phyloP scores from a whole-genome alignment of 2,113 vertebrate species.

The Epinephelus cyanopodus region DNA sequence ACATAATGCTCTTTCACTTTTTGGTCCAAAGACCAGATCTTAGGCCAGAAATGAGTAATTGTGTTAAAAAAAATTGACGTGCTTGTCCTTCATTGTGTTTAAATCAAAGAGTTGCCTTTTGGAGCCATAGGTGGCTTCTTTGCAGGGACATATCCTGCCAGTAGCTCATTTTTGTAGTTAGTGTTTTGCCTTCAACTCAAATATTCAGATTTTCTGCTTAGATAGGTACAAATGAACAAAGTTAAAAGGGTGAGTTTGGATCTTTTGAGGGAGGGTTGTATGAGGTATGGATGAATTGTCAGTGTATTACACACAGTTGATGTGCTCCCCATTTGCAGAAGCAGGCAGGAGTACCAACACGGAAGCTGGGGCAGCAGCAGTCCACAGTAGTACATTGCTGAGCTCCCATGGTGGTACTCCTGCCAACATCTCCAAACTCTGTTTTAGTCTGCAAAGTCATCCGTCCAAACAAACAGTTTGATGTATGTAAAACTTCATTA shows the following conservation, averaged over 20 bases:
- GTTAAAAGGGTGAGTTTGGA: no score
- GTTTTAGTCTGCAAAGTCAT: neutral
- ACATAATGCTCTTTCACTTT: neutral
- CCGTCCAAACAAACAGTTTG: neutral
- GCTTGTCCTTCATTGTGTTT: neutral
- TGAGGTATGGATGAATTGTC: no score
- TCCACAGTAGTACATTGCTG: no score
- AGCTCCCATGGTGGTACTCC: no score
- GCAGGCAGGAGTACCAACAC: no score
- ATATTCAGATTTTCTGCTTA: no score
- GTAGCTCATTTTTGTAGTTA: neutral
- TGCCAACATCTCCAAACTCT: no score
- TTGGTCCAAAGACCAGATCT: neutral
- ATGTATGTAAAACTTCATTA: neutral
- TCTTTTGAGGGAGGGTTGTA: no score
- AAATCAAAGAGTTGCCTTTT: neutral
- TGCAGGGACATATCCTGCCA: neutral
- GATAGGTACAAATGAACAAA: no score
- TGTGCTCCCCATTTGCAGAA: no score
- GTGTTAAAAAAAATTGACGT: neutral
- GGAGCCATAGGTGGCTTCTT: neutral
- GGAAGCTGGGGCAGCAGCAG: no score
- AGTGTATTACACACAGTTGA: no score
- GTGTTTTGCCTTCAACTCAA: neutral
- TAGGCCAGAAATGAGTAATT: neutral